A percentile compares a stretch with the other conserved stretches of the same genome.
Conservation (phyloP, 2,888 invertebrate species). For the Phyllotreta striolata region DNA sequence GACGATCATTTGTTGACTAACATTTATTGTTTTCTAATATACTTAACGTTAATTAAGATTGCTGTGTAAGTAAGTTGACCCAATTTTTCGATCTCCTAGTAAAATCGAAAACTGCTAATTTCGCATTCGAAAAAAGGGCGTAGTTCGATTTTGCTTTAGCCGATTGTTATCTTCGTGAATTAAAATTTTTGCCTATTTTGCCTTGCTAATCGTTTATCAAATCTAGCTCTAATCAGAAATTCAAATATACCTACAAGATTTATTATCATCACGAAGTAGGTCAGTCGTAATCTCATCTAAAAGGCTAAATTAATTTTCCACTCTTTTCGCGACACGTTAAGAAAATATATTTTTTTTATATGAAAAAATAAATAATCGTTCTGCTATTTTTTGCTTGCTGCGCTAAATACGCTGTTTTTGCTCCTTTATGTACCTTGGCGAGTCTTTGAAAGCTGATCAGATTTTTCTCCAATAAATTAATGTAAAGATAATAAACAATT, state of each 20-base stretch:
- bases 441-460: constrained; percentile 5
- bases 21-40: neutral
- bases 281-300: constrained; percentile 17
- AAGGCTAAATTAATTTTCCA: constrained; percentile 8
- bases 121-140: too few relatives aligned
- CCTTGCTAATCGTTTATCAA: constrained; percentile 2
- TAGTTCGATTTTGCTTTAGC: too few relatives aligned
- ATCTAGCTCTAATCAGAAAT: constrained; percentile 13
- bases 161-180: too few relatives aligned
- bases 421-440: constrained; percentile 29
- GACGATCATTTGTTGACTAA: constrained; percentile 19
- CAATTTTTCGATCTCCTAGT: too few relatives aligned
- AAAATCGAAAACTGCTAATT: too few relatives aligned
- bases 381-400: constrained; percentile 33
- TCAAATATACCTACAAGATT: constrained; percentile 9
- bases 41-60: too few relatives aligned
- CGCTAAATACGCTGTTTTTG: constrained; percentile 39
- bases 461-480: constrained; percentile 6
- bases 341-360: constrained; percentile 2
- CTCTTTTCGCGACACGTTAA: neutral
- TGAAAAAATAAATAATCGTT: constrained; percentile 21
- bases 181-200: too few relatives aligned
- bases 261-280: constrained; percentile 19
- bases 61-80: too few relatives aligned
- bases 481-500: neutral